Conservation (phyloP, 2,888 invertebrate species). For the Cacoxenus indagator region DNA sequence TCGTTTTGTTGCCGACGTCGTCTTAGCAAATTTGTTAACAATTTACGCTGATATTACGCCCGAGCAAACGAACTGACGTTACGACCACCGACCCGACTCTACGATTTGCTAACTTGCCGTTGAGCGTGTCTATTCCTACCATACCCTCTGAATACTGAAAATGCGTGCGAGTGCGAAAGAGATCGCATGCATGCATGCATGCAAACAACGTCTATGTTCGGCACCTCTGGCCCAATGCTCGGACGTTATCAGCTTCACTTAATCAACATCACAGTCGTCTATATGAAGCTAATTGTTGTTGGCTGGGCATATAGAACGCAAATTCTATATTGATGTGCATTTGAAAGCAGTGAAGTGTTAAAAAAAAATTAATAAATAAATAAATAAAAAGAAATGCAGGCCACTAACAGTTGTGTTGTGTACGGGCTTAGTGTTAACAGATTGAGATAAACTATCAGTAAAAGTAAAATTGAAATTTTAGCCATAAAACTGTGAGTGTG, state of each 20-base stretch:
- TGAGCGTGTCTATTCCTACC: background rate
- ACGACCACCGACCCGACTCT: slow-evolving; percentile 36
- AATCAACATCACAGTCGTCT: slow-evolving; percentile 27
- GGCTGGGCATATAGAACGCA: slow-evolving; percentile 16
- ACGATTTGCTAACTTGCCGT: background rate
- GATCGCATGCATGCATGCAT: background rate
- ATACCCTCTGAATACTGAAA: background rate
- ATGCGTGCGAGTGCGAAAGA: background rate
- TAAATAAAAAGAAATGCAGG: slow-evolving; percentile 27
- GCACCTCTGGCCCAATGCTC: slow-evolving; percentile 11
- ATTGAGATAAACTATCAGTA: background rate
- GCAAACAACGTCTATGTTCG: background rate
- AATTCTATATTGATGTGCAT: slow-evolving; percentile 46
- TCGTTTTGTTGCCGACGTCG: slow-evolving; percentile 38
- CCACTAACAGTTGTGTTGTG: background rate
- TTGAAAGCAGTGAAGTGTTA: slow-evolving; percentile 31
- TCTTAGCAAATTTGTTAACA: slow-evolving; percentile 65
- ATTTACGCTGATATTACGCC: slow-evolving; percentile 44
- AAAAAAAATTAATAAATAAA: slow-evolving; percentile 17
- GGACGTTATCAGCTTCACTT: slow-evolving; percentile 45
- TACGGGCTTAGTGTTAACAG: background rate
- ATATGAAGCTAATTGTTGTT: slow-evolving; percentile 12
- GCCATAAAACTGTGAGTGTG: too few species aligned
- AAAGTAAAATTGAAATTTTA: background rate
- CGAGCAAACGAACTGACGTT: slow-evolving; percentile 2